phyloP scores from a whole-genome alignment of 1,140 invertebrate species.

The Drosophila eugracilis region DNA sequence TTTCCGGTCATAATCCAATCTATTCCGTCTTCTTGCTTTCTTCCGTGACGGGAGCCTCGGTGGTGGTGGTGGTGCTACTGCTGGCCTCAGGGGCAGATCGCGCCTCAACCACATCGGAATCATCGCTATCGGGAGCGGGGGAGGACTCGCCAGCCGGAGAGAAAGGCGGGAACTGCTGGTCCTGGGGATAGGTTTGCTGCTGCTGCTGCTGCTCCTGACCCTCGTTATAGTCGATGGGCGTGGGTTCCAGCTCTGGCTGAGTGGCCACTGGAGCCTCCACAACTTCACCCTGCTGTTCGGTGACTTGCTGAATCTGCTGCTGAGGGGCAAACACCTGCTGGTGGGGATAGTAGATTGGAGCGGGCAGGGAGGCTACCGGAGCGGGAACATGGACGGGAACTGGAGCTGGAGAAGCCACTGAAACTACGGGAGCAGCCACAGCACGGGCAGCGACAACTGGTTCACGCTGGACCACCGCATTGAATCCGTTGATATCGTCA shows the following conservation, averaged over 20 bases:
- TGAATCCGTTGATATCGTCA: constrained; percentile 86
- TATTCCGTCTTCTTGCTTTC: constrained; percentile 61
- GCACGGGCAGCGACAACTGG: constrained; percentile 75
- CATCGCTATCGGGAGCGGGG: constrained; percentile 54
- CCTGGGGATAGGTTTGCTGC: constrained; percentile 63
- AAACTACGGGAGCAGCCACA: constrained; percentile 37
- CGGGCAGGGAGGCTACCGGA: constrained; percentile 35
- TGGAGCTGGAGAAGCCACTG: constrained; percentile 25
- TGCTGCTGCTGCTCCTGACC: constrained; percentile 48
- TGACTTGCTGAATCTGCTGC: constrained; percentile 41
- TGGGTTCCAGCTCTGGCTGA: constrained; percentile 64
- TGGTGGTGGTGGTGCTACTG: constrained; percentile 55
- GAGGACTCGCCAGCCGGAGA: constrained; percentile 24
- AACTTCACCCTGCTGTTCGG: constrained; percentile 61
- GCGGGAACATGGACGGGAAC: constrained; percentile 31
- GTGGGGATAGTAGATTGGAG: constrained; percentile 72
- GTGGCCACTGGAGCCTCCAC: constrained; percentile 58
- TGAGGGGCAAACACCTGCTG: constrained; percentile 64
- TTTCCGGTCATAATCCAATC: constrained; percentile 9
- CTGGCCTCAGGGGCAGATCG: constrained; percentile 55
- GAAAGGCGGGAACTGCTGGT: constrained; percentile 77
- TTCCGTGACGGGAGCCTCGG: constrained; percentile 56
- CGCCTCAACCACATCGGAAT: constrained; percentile 79
- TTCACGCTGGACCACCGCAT: constrained; percentile 85
- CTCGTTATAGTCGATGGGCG: constrained; percentile 64